Evolutionary conservation across 2,113 vertebrate species (phyloP).

Genomic region (Sinosuthora webbiana): DNA sequence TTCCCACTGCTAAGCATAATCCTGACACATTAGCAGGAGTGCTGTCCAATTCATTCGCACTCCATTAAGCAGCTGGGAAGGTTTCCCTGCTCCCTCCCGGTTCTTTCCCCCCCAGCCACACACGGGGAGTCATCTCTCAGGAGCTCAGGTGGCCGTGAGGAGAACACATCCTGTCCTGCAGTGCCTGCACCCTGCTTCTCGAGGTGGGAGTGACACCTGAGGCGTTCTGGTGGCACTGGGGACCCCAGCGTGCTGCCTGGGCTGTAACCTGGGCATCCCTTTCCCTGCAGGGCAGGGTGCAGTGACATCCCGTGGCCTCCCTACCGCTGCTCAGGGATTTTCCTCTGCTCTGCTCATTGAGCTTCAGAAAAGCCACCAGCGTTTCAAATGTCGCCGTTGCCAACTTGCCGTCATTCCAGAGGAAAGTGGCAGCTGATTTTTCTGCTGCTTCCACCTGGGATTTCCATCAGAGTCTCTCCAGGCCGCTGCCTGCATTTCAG

Average conservation of each 20-base stretch:
- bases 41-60: slow-evolving; percentile 40
- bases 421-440: neutral
- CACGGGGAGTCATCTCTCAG: neutral
- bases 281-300: neutral
- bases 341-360: neutral
- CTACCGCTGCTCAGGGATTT: rapidly evolving
- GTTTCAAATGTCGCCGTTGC: rapidly evolving
- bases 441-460: neutral
- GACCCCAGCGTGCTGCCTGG: neutral
- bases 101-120: neutral
- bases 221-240: neutral
- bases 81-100: neutral
- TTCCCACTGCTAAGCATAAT: slow-evolving; percentile 26
- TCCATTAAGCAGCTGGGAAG: slow-evolving; percentile 22
- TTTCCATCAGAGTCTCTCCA: neutral
- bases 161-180: rapidly evolving
- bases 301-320: rapidly evolving
- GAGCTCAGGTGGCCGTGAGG: neutral
- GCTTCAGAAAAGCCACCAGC: neutral
- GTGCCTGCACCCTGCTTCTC: neutral
- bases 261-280: neutral
- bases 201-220: neutral
- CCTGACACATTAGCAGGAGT: slow-evolving; percentile 1
- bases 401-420: neutral
- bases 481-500: neutral